phyloP scores from a whole-genome alignment of 64 coral and sea anemone genomes.

The Porites australiensis region DNA sequence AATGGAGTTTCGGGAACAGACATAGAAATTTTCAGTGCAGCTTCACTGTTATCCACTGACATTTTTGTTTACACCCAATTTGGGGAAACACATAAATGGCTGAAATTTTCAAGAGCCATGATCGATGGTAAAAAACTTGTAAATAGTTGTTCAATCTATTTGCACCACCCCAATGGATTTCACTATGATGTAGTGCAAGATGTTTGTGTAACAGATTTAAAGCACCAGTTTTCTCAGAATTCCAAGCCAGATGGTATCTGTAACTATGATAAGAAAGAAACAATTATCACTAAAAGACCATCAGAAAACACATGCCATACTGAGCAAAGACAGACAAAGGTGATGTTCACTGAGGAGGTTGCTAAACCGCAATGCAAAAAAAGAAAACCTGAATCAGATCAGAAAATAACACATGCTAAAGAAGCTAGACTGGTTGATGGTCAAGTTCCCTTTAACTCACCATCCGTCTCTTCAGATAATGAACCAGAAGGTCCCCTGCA shows the following conservation, averaged over 20 bases:
- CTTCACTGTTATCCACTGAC: too few species aligned
- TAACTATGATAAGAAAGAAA: too few species aligned
- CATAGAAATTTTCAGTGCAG: too few species aligned
- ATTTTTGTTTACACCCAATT: too few species aligned
- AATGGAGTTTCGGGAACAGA: too few species aligned
- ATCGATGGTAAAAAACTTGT: background rate
- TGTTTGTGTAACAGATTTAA: background rate
- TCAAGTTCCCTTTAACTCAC: background rate
- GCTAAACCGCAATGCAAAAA: background rate
- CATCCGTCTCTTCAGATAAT: background rate
- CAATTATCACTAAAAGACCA: too few species aligned
- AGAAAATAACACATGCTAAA: background rate
- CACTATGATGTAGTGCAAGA: background rate
- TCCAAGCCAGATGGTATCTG: too few species aligned
- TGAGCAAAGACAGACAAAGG: too few species aligned
- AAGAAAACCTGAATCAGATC: background rate
- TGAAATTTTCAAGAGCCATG: background rate
- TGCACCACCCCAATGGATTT: slow-evolving; percentile 18
- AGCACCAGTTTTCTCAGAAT: too few species aligned
- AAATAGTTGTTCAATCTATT: slow-evolving; percentile 28
- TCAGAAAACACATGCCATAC: too few species aligned
- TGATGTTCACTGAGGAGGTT: too few species aligned
- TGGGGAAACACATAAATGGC: too few species aligned
- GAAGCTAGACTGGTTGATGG: background rate
- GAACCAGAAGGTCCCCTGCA: background rate